These are phyloP conservation scores for Poeciliopsis turneri DNA, from an alignment of 2,797 vertebrate species.

Conservation along the genomic window DNA sequence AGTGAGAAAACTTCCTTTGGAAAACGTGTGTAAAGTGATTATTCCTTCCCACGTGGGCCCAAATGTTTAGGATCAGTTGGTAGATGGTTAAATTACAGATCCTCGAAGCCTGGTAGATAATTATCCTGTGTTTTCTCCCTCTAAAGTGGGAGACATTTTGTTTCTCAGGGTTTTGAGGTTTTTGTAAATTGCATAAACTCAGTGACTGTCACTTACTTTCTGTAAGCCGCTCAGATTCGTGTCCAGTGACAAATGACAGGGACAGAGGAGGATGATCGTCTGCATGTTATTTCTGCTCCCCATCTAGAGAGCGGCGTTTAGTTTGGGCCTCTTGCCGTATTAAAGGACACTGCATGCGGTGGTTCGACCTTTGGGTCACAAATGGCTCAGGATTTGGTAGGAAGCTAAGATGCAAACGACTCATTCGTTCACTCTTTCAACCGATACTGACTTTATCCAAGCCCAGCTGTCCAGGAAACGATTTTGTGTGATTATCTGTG, in stretches of 20 bases:
- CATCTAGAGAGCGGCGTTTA: background rate
- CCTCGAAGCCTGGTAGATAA: background rate
- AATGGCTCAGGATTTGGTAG: background rate
- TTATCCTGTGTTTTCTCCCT: background rate
- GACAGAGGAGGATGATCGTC: background rate
- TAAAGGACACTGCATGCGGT: background rate
- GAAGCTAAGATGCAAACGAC: background rate
- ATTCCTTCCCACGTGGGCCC: background rate
- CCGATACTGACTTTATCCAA: background rate
- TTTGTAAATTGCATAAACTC: background rate
- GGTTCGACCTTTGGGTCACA: background rate
- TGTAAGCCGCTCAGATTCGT: background rate
- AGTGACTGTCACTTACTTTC: background rate
- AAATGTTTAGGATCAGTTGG: background rate
- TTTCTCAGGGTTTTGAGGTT: background rate
- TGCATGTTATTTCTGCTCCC: background rate
- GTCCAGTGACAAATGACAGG: background rate
- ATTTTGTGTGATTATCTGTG: background rate
- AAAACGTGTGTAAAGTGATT: background rate
- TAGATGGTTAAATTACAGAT: background rate
- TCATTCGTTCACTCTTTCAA: background rate
- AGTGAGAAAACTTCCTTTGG: conserved; percentile 2
- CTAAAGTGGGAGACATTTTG: background rate
- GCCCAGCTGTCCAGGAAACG: background rate
- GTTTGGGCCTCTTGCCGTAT: background rate